These are phyloP conservation scores for Clarias batrachus DNA, from an alignment of 2,113 vertebrate genomes.

Conservation along the genomic window DNA sequence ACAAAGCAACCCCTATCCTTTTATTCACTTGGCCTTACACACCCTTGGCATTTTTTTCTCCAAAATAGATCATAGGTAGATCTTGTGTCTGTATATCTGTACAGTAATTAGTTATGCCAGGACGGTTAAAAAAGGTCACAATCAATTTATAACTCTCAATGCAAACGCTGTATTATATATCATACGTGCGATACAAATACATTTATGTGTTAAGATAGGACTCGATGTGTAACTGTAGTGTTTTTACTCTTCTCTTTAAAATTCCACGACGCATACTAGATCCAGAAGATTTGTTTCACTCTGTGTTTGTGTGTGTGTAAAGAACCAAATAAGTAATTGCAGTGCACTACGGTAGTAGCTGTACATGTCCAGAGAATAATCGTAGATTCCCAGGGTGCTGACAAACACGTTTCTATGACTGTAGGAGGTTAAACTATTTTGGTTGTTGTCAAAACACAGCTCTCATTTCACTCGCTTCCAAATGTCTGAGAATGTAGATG, in stretches of 20 bases:
- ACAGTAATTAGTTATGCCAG: neutral
- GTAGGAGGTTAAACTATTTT: neutral
- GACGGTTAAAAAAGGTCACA: neutral
- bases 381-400: neutral
- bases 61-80: neutral
- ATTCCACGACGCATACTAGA: neutral
- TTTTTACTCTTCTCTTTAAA: neutral
- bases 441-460: neutral
- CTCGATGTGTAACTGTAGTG: neutral
- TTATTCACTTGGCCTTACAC: constrained; percentile 8
- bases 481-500: neutral
- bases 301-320: neutral
- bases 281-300: neutral
- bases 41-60: neutral
- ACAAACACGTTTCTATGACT: neutral
- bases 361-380: neutral
- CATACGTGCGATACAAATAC: neutral
- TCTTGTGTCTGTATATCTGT: neutral
- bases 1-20: constrained; percentile 5
- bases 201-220: neutral
- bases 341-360: neutral
- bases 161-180: neutral
- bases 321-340: neutral
- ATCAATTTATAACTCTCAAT: neutral
- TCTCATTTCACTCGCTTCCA: neutral